These are phyloP conservation scores for Grammomys dolichurus DNA, from an alignment of 2,113 vertebrate genomes.

Conservation along the genomic window DNA sequence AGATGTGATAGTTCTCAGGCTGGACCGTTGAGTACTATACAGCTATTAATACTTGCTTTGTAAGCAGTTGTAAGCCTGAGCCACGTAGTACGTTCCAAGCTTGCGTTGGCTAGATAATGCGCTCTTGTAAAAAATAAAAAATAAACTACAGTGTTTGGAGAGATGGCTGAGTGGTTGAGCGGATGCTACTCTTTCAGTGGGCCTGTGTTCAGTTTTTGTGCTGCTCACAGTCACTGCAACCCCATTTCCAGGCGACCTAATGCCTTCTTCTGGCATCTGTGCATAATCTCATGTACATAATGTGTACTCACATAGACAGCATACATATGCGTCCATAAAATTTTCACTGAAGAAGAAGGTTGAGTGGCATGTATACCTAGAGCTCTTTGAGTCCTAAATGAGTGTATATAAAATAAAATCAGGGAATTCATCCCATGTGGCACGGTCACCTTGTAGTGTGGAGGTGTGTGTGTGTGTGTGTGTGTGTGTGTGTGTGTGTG, in stretches of 20 bases:
- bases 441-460: too few species aligned
- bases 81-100: background rate
- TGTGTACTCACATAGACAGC: background rate
- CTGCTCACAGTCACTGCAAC: background rate
- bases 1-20: fast-evolving
- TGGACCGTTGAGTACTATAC: fast-evolving
- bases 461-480: too few species aligned
- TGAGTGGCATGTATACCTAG: background rate
- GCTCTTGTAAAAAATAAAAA: background rate
- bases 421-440: too few species aligned
- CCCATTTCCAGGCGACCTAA: background rate
- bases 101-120: background rate
- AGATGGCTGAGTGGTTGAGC: background rate
- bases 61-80: background rate
- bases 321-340: background rate
- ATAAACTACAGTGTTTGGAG: background rate
- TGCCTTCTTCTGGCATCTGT: background rate
- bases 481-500: too few species aligned
- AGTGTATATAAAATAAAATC: background rate
- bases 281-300: background rate
- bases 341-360: background rate
- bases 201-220: background rate
- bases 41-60: background rate
- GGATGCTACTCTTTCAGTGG: background rate
- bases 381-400: background rate